A percentile compares a stretch with the other conserved stretches of the same genome.
Evolutionary conservation across 2,113 vertebrate species (phyloP).

Genomic region (Mustela nigripes): DNA sequence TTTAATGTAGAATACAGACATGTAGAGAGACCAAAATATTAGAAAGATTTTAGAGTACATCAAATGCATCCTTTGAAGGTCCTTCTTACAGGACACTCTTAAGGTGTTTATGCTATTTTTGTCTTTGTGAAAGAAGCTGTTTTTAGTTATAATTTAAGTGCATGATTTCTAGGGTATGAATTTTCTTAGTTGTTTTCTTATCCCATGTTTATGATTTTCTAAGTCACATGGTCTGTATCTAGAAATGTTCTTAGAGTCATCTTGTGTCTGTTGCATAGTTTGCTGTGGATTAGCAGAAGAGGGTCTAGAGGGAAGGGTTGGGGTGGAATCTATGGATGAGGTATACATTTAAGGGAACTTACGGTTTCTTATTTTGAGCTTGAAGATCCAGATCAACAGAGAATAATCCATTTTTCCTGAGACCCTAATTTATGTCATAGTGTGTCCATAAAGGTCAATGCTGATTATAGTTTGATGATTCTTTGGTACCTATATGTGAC

Average conservation of each 20-base stretch:
- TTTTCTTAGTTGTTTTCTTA: background rate
- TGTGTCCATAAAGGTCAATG: background rate
- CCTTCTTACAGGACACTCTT: background rate
- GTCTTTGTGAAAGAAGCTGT: background rate
- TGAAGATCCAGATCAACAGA: background rate
- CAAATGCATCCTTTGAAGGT: background rate
- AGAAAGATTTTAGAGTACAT: background rate
- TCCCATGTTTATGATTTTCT: background rate
- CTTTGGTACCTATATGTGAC: background rate
- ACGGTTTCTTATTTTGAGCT: background rate
- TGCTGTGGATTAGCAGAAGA: background rate
- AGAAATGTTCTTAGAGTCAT: background rate
- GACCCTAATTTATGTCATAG: background rate
- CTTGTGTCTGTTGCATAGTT: background rate
- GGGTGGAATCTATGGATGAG: background rate
- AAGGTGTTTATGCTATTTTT: background rate
- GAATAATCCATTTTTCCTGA: background rate
- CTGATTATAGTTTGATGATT: background rate
- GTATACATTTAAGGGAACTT: background rate
- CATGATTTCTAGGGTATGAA: background rate
- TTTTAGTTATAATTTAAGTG: background rate
- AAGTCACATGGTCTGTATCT: background rate
- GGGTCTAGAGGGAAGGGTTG: background rate
- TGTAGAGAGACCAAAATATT: background rate
- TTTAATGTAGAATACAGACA: background rate